Evolutionary conservation across 1,140 invertebrate genomes (phyloP).

Genomic region (Stegodyphus dumicola): DNA sequence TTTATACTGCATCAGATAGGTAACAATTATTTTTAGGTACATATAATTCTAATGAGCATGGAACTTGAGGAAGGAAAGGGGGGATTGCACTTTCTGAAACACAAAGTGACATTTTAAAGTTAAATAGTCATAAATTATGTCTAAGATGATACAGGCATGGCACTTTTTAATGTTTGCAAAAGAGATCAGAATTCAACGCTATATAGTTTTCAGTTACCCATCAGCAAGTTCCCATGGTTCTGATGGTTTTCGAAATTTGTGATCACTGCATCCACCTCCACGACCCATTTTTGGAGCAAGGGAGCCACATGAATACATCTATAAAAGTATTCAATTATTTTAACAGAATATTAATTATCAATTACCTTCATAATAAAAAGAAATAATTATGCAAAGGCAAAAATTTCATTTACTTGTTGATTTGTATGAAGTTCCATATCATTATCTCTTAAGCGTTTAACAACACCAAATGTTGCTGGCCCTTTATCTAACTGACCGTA

Average conservation of each 20-base stretch:
- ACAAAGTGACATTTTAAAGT: too few species aligned
- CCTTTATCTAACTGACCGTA: conserved; percentile 69
- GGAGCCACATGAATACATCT: conserved; percentile 75
- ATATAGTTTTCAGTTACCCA: conserved; percentile 67
- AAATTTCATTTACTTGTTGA: conserved; percentile 66
- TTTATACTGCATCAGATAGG: too few species aligned
- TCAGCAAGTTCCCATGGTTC: conserved; percentile 75
- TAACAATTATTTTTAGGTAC: too few species aligned
- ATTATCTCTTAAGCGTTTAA: conserved; percentile 71
- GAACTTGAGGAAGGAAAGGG: too few species aligned
- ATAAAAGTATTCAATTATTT: conserved; percentile 8
- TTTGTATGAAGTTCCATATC: conserved; percentile 72
- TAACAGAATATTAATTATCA: not conserved
- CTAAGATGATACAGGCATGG: too few species aligned
- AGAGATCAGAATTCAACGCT: too few species aligned
- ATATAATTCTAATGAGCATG: too few species aligned
- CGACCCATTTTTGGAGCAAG: conserved; percentile 73
- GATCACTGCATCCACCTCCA: conserved; percentile 70
- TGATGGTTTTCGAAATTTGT: conserved; percentile 70
- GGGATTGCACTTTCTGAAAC: too few species aligned
- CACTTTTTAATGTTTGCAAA: too few species aligned
- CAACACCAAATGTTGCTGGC: conserved; percentile 70
- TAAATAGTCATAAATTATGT: too few species aligned
- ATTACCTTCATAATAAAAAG: not conserved
- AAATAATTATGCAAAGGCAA: not conserved